These are phyloP conservation scores for Turnix velox DNA, from an alignment of 2,113 vertebrate species.

Conservation along the genomic window DNA sequence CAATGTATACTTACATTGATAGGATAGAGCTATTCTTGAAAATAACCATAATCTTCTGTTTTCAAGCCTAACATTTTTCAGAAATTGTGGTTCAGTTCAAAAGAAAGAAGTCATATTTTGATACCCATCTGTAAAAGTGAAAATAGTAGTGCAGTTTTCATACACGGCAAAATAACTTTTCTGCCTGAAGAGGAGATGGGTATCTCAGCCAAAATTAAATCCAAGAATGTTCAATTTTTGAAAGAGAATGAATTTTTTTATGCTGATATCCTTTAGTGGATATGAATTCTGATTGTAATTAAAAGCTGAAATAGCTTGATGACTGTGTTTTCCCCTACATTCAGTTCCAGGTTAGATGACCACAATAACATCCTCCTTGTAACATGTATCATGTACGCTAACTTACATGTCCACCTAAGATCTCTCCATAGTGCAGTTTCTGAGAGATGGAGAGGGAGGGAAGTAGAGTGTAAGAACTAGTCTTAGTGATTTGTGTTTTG, in stretches of 20 bases:
- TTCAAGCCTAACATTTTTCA: not conserved
- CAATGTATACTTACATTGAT: not conserved
- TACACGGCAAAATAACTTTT: not conserved
- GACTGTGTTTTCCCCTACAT: not conserved
- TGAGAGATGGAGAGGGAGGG: not conserved
- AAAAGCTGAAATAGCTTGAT: not conserved
- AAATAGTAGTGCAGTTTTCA: not conserved
- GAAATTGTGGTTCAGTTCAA: not conserved
- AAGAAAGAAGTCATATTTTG: not conserved
- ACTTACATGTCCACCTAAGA: not conserved
- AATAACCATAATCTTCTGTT: not conserved
- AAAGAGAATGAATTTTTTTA: not conserved
- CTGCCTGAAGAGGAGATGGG: too few relatives aligned
- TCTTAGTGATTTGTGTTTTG: not conserved
- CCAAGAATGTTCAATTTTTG: not conserved
- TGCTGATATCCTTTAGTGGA: not conserved
- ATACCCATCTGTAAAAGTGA: not conserved
- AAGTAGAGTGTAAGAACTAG: not conserved
- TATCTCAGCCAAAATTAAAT: too few relatives aligned
- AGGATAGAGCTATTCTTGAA: not conserved
- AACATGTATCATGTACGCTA: not conserved
- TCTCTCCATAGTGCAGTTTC: not conserved
- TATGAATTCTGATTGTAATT: not conserved
- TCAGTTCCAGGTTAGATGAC: not conserved
- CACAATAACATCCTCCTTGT: not conserved